Evolutionary conservation across 1,140 invertebrate species (phyloP).

Genomic region (Wasmannia auropunctata): DNA sequence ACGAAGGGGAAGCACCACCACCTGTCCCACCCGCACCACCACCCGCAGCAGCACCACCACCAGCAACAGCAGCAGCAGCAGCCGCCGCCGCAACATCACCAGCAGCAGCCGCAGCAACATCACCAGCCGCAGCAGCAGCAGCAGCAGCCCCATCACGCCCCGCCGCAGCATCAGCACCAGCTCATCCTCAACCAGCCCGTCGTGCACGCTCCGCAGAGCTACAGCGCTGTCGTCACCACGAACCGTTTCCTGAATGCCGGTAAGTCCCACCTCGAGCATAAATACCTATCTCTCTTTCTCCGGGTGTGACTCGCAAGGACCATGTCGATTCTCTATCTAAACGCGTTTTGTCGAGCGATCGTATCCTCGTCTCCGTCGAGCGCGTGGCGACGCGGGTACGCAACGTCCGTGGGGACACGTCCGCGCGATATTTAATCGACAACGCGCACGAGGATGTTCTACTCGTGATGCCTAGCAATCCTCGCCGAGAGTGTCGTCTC

Average conservation of each 20-base stretch:
- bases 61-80: constrained; percentile 61
- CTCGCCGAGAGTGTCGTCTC: background rate
- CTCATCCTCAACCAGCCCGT: constrained; percentile 74
- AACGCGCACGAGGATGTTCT: background rate
- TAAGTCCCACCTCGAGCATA: too few relatives aligned
- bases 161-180: constrained; percentile 69
- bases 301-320: too few relatives aligned
- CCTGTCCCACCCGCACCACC: constrained; percentile 71
- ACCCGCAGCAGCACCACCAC: constrained; percentile 60
- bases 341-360: too few relatives aligned
- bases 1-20: constrained; percentile 80
- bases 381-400: too few relatives aligned
- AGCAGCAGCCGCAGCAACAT: constrained; percentile 61
- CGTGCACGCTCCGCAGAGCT: constrained; percentile 74
- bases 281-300: too few relatives aligned
- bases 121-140: constrained; percentile 54
- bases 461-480: too few relatives aligned
- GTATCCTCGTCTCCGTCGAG: too few relatives aligned
- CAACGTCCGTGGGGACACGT: too few relatives aligned
- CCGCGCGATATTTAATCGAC: background rate
- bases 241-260: constrained; percentile 77
- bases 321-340: too few relatives aligned
- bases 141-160: constrained; percentile 67
- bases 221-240: constrained; percentile 75
- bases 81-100: constrained; percentile 33